These are phyloP conservation scores for Etheostoma cragini DNA, from an alignment of 2,113 vertebrate species.

Conservation along the genomic window DNA sequence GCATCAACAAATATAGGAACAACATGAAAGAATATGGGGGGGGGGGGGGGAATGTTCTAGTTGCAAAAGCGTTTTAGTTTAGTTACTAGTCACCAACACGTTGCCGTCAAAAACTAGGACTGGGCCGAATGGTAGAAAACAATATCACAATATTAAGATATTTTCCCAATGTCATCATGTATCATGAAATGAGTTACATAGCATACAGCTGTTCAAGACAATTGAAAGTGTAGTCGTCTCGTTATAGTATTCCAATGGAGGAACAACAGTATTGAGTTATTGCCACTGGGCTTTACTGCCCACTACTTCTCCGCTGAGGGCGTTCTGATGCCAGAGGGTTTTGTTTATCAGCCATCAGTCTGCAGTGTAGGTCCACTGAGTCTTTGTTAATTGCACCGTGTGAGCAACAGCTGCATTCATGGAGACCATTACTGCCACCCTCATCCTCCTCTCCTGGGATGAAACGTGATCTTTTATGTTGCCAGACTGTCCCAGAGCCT, in stretches of 20 bases:
- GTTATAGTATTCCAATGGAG: not conserved
- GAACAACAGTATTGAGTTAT: constrained; percentile 2
- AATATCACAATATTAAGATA: not conserved
- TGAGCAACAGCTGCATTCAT: constrained; percentile 62
- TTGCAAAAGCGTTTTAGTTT: not conserved
- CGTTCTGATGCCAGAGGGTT: not conserved
- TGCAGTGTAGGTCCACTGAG: constrained; percentile 36
- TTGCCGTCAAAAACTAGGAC: not conserved
- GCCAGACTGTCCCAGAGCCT: constrained; percentile 28
- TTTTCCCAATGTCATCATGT: not conserved
- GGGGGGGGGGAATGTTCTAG: not conserved
- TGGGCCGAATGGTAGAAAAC: not conserved
- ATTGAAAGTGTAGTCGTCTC: not conserved
- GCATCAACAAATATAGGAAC: not conserved
- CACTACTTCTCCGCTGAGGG: constrained; percentile 22
- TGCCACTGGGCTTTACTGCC: constrained; percentile 8
- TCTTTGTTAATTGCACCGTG: constrained; percentile 66
- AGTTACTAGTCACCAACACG: not conserved
- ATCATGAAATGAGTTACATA: not conserved
- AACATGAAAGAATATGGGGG: not conserved
- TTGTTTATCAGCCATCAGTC: constrained; percentile 42
- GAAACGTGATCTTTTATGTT: constrained; percentile 58
- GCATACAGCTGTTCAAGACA: not conserved
- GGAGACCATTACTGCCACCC: constrained; percentile 47
- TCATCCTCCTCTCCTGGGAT: constrained; percentile 43